Evolutionary conservation across 1,140 invertebrate genomes (phyloP).

Genomic region (Ditylenchus dipsaci): DNA sequence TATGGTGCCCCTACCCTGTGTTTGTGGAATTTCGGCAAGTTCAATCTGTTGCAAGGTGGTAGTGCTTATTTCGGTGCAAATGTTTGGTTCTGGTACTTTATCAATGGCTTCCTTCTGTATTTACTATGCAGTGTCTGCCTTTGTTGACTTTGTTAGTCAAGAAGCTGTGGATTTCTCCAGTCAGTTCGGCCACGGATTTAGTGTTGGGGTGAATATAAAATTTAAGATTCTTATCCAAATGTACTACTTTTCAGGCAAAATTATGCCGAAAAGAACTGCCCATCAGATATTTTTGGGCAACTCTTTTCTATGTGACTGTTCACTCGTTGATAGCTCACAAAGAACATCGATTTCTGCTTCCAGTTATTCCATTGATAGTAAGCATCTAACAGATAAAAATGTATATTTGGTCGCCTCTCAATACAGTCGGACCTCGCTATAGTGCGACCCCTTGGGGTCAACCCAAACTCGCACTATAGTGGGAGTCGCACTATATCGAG

Average conservation of each 20-base stretch:
- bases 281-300: conserved; percentile 8
- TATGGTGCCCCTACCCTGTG: conserved; percentile 17
- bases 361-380: conserved; percentile 60
- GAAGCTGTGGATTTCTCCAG: neutral
- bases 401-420: no score
- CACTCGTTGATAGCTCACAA: conserved; percentile 78
- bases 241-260: no score
- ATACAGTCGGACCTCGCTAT: no score
- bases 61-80: conserved; percentile 77
- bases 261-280: neutral
- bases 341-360: conserved; percentile 82
- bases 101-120: conserved; percentile 68
- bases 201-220: neutral
- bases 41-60: conserved; percentile 73
- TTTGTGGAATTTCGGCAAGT: conserved; percentile 57
- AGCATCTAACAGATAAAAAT: no score
- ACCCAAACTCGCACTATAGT: no score
- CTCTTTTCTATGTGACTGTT: conserved; percentile 52
- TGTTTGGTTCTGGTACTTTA: conserved; percentile 76
- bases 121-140: conserved; percentile 14
- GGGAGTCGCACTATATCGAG: no score
- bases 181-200: no score
- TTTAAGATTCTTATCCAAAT: no score
- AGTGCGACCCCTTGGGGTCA: no score
- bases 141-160: conserved; percentile 10